phyloP scores from a whole-genome alignment of 2,113 vertebrate species.

The Tympanuchus pallidicinctus region DNA sequence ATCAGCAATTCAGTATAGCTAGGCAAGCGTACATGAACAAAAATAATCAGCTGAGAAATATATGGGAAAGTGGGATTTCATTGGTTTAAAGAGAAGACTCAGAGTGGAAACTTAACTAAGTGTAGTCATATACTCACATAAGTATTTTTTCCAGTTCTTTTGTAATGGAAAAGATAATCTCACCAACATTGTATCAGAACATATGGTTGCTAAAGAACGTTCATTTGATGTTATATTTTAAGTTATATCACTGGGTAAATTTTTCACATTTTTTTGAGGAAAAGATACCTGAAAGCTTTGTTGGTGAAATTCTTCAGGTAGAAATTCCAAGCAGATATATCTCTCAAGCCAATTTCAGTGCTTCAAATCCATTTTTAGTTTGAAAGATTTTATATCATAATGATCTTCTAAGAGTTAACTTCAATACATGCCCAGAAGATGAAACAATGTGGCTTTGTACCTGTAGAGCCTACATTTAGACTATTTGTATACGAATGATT shows the following conservation, averaged over 20 bases:
- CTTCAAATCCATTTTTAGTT: background rate
- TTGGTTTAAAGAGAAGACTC: background rate
- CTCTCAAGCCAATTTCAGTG: background rate
- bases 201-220: background rate
- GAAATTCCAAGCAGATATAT: background rate
- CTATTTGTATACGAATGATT: background rate
- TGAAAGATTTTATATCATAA: background rate
- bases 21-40: background rate
- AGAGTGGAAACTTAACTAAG: background rate
- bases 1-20: background rate
- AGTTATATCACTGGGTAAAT: background rate
- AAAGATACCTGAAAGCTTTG: background rate
- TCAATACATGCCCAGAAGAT: background rate
- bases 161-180: background rate
- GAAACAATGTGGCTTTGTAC: background rate
- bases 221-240: background rate
- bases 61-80: rapidly evolving
- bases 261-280: background rate
- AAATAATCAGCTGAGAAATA: background rate
- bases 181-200: background rate
- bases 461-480: background rate
- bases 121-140: background rate
- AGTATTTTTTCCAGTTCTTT: background rate
- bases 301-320: background rate
- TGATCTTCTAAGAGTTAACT: background rate